A percentile compares a stretch with the other conserved stretches of the same genome.
Conservation (phyloP, 2,113 vertebrate species). For the Globicephala melas region DNA sequence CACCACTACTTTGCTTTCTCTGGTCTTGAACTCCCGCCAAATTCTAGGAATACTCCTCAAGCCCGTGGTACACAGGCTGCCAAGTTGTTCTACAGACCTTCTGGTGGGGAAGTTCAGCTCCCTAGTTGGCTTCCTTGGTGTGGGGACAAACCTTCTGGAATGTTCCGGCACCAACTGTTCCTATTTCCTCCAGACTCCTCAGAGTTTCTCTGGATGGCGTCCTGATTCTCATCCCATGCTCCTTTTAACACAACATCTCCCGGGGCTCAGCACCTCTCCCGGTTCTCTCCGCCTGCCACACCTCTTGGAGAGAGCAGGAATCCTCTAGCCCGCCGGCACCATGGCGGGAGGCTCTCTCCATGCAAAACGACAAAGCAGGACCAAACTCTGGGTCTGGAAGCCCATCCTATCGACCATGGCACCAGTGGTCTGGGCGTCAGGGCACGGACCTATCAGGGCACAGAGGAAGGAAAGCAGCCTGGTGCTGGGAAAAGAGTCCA, state of each 20-base stretch:
- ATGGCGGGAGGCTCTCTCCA: neutral
- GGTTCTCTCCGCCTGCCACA: neutral
- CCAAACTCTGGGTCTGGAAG: neutral
- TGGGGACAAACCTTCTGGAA: conserved; percentile 30
- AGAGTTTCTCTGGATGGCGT: neutral
- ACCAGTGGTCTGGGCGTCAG: neutral
- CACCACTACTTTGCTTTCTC: neutral
- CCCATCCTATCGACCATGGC: neutral
- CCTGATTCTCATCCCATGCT: neutral
- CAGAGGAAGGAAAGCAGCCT: neutral
- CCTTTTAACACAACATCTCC: neutral
- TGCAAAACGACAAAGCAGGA: neutral
- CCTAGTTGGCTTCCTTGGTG: neutral
- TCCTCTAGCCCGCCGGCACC: neutral
- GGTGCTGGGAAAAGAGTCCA: neutral
- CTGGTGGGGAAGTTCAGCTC: neutral
- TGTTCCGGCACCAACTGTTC: neutral
- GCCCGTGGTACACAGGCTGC: conserved; percentile 9
- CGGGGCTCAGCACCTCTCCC: neutral
- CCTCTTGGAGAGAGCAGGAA: neutral
- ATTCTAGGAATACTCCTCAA: conserved; percentile 10
- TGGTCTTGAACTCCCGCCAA: neutral
- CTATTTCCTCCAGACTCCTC: neutral
- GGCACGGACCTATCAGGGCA: neutral
- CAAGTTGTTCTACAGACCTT: neutral